Base-by-base conservation (phyloP, 2,113 vertebrate species). In the Myotis lucifugus region DNA sequence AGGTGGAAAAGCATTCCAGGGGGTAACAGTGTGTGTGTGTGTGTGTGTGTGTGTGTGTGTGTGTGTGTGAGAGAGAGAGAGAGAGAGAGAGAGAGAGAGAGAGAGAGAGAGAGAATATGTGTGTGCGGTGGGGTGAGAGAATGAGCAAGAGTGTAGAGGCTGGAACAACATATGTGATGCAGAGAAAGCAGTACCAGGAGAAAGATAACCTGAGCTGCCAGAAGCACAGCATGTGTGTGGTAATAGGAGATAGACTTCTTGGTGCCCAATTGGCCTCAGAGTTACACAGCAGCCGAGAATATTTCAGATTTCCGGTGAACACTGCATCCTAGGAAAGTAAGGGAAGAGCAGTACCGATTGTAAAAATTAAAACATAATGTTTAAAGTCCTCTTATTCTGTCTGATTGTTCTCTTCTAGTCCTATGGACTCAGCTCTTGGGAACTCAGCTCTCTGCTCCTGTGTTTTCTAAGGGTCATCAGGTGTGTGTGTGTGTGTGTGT, bases 1-100 rank as follows among this genome's bases (percentile, higher is more conserved):
- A 77, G 11, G 18, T 56, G 50, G 79, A 34, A 85, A 88, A 72
- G 23, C 48, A 85, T 87, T 90, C 32, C 4, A 54, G 72, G 50
- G 40, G 12, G 25, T 27, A 92, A 69, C n/a, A 27, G 86, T n/a
- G 69, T 32, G 52, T 46, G 69, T 42, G 34, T 46, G 70, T 37
- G 23, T 56, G 18, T 56, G 40, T 67, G 46, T 27, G 56, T 29
- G 61, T 8, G 34, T 23, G 74, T 18, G 42, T 42, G 46, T 37
- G 37, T 37, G 37, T 37, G 37, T 37, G 37, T 4, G 37, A 42
- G 42, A 42, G 42, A 42, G 42, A 42, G 42, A 42, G 42, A 42
- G 42, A 42, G 42, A 42, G 46, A 46, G 46, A 46, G 46, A 46
- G 46, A 46, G 46, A 46, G 46, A 46, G 10, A 46, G 46, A 46